Evolutionary conservation across 2,888 invertebrate genomes (phyloP).

Genomic region (Rugalucina vietnamica): DNA sequence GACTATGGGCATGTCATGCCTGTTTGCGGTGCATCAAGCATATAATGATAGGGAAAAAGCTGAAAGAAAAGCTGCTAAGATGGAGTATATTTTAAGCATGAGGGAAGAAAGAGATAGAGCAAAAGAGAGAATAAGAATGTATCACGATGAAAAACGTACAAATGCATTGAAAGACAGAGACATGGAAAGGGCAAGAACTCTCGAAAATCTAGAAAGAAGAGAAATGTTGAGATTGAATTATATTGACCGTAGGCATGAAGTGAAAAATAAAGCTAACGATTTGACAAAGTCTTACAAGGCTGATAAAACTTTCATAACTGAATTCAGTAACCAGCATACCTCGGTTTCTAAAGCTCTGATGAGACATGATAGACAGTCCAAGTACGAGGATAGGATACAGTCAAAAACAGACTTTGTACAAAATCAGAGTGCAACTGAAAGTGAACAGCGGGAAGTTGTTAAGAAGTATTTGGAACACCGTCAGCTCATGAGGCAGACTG

Average conservation of each 20-base stretch:
- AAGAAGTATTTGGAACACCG: slow-evolving; percentile 81
- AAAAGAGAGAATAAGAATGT: slow-evolving; percentile 76
- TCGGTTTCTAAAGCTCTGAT: slow-evolving; percentile 82
- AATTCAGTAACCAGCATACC: slow-evolving; percentile 82
- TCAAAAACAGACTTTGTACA: slow-evolving; percentile 65
- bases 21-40: slow-evolving; percentile 82
- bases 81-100: slow-evolving; percentile 78
- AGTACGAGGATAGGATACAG: slow-evolving; percentile 72
- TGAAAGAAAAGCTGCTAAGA: slow-evolving; percentile 75
- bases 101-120: slow-evolving; percentile 78
- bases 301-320: slow-evolving; percentile 78
- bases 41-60: slow-evolving; percentile 81
- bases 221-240: slow-evolving; percentile 75
- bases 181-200: slow-evolving; percentile 70
- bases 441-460: slow-evolving; percentile 79
- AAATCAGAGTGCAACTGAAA: slow-evolving; percentile 64
- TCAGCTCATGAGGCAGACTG: slow-evolving; percentile 81
- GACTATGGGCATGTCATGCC: slow-evolving; percentile 81
- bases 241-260: slow-evolving; percentile 74
- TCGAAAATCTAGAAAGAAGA: slow-evolving; percentile 74
- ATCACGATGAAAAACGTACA: slow-evolving; percentile 77
- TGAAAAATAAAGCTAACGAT: slow-evolving; percentile 69
- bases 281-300: slow-evolving; percentile 66
- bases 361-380: slow-evolving; percentile 80
- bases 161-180: slow-evolving; percentile 73